Conservation (phyloP, 2,888 invertebrate genomes). For the Andrena camellia region DNA sequence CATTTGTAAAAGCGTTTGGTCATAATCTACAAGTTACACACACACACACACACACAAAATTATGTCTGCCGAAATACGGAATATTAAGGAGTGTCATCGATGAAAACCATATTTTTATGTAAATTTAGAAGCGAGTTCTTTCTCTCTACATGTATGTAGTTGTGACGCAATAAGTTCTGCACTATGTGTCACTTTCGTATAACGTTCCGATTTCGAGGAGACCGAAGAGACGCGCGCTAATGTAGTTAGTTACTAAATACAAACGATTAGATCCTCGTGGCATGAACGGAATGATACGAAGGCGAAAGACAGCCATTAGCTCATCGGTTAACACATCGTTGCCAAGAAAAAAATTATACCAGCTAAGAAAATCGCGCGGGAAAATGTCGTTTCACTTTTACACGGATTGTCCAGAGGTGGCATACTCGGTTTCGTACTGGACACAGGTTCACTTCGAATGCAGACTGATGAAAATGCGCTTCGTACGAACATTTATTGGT, state of each 20-base stretch:
- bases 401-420: too few relatives aligned
- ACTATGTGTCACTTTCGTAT: background rate
- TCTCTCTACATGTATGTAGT: background rate
- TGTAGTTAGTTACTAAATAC: background rate
- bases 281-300: background rate
- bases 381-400: background rate
- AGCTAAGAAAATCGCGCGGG: background rate
- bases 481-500: background rate
- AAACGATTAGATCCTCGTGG: background rate
- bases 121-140: background rate
- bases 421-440: background rate
- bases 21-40: background rate
- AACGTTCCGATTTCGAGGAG: background rate
- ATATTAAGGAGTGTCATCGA: background rate
- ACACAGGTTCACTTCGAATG: background rate
- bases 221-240: background rate
- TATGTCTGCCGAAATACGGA: background rate
- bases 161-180: background rate
- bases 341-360: background rate
- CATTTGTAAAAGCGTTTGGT: background rate
- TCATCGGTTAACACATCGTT: slow-evolving; percentile 2
- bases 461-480: background rate
- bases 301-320: background rate
- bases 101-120: background rate
- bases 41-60: background rate